phyloP scores from a whole-genome alignment of 2,797 vertebrate species.

The Ctenochaetus hawaiiensis region DNA sequence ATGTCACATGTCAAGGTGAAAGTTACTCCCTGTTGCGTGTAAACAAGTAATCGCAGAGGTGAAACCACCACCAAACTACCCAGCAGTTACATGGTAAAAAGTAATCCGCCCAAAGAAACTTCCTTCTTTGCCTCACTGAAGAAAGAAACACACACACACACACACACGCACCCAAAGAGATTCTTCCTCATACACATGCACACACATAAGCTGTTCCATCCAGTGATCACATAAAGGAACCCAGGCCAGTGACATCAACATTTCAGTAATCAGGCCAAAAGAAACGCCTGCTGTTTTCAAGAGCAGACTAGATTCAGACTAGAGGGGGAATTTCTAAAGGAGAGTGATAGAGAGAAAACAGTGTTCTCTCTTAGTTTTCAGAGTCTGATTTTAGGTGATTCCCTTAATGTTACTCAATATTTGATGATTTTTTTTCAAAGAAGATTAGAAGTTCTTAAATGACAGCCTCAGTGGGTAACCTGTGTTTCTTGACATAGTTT shows the following conservation, averaged over 20 bases:
- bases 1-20: neutral
- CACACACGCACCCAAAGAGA: slow-evolving; percentile 3
- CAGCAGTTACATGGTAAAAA: neutral
- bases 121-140: slow-evolving; percentile 1
- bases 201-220: slow-evolving; percentile 51
- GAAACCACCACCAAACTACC: neutral
- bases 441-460: neutral
- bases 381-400: slow-evolving; percentile 3
- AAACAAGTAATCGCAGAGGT: neutral
- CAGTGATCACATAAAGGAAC: slow-evolving; percentile 70
- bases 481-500: slow-evolving; percentile 2
- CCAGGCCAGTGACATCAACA: slow-evolving; percentile 78
- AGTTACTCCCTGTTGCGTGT: neutral
- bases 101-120: slow-evolving; percentile 13
- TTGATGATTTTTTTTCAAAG: neutral
- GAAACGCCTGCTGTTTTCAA: slow-evolving; percentile 59
- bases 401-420: neutral
- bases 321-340: slow-evolving; percentile 22
- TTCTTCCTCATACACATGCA: slow-evolving; percentile 26
- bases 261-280: slow-evolving; percentile 66
- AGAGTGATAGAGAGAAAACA: slow-evolving; percentile 13
- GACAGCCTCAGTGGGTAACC: neutral
- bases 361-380: neutral
- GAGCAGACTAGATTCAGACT: slow-evolving; percentile 13
- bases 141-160: neutral